Evolutionary conservation across 37 sponge, comb jelly and placozoan species (phyloP).

Genomic region (Mnemiopsis leidyi): DNA sequence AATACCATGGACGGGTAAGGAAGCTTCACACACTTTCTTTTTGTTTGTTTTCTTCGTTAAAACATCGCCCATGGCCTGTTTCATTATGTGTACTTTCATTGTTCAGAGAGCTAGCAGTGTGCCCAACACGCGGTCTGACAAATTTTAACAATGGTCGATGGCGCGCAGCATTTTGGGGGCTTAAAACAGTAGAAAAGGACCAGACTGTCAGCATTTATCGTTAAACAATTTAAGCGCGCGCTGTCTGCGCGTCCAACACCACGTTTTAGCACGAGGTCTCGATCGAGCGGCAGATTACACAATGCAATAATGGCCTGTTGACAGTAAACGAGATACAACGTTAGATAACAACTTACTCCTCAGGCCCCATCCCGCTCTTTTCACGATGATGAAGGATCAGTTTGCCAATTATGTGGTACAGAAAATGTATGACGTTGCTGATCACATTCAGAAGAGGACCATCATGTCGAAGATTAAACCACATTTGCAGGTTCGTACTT

Average conservation of each 20-base stretch:
- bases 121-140: slow-evolving; percentile 45
- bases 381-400: slow-evolving; percentile 90
- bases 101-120: not conserved
- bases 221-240: not conserved
- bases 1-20: slow-evolving; percentile 83
- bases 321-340: no score
- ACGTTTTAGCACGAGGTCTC: not conserved
- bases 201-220: slow-evolving; percentile 25
- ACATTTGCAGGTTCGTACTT: slow-evolving; percentile 49
- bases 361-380: slow-evolving; percentile 72
- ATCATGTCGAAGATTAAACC: slow-evolving; percentile 83
- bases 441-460: slow-evolving; percentile 76
- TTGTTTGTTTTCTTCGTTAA: not conserved
- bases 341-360: not conserved
- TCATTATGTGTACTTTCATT: not conserved
- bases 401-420: slow-evolving; percentile 96
- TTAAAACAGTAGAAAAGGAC: not conserved
- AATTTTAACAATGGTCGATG: slow-evolving; percentile 39
- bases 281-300: not conserved
- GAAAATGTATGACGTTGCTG: slow-evolving; percentile 85
- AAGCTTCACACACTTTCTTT: not conserved
- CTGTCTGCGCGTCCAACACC: not conserved
- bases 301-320: not conserved
- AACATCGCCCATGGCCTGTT: not conserved
- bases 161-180: slow-evolving; percentile 37